phyloP scores from a whole-genome alignment of 2,888 invertebrate species.

The Mesochorus sp. region DNA sequence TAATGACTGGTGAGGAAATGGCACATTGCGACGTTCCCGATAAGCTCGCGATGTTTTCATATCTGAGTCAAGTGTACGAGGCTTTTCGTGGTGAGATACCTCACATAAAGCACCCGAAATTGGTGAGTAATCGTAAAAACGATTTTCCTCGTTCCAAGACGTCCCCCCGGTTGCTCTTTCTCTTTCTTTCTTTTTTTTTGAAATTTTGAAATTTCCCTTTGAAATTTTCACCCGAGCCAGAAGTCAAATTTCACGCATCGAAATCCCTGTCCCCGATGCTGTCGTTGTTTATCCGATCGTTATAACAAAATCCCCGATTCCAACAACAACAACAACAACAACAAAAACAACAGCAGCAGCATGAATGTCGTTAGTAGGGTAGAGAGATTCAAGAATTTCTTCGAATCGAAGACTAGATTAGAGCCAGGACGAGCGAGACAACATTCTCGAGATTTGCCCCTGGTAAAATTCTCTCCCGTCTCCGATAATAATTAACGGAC shows the following conservation, averaged over 20 bases:
- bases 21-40: slow-evolving; percentile 88
- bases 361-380: slow-evolving; percentile 45
- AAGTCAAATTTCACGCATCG: background rate
- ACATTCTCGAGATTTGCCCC: slow-evolving; percentile 51
- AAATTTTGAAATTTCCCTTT: no score
- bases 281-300: slow-evolving; percentile 37
- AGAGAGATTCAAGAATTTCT: slow-evolving; percentile 48
- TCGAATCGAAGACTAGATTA: slow-evolving; percentile 58
- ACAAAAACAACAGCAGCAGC: slow-evolving; percentile 59
- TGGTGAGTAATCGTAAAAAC: slow-evolving; percentile 84
- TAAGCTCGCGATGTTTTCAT: slow-evolving; percentile 89
- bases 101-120: slow-evolving; percentile 89
- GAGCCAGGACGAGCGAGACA: slow-evolving; percentile 47
- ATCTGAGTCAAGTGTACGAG: slow-evolving; percentile 94
- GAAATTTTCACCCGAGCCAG: slow-evolving; percentile 32
- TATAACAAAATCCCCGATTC: slow-evolving; percentile 51
- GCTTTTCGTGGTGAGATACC: slow-evolving; percentile 96
- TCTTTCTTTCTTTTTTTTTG: background rate
- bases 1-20: slow-evolving; percentile 91
- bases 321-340: slow-evolving; percentile 61
- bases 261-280: slow-evolving; percentile 37
- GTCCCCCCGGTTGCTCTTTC: slow-evolving; percentile 14
- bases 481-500: slow-evolving; percentile 6
- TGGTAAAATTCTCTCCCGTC: slow-evolving; percentile 40
- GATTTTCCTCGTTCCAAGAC: slow-evolving; percentile 11